A percentile compares a stretch with the other conserved stretches of the same genome.
Conservation (phyloP, 1,140 invertebrate genomes). For the Lordiphosa clarofinis region DNA sequence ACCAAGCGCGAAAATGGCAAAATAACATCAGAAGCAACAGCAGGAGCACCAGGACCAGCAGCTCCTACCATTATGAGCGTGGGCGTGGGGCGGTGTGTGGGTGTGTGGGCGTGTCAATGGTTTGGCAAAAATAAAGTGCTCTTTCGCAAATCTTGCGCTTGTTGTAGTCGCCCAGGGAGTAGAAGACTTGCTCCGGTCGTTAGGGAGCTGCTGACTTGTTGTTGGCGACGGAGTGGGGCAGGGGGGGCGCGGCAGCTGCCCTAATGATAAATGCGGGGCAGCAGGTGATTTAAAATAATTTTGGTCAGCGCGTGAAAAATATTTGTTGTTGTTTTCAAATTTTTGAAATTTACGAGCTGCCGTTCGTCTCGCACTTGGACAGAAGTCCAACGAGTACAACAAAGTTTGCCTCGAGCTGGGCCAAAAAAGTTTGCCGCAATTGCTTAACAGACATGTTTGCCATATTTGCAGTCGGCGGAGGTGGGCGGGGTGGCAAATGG, state of each 20-base stretch:
- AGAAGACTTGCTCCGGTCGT: constrained; percentile 50
- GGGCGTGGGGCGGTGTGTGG: constrained; percentile 14
- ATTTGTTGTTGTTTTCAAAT: constrained; percentile 59
- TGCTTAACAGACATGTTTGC: constrained; percentile 35
- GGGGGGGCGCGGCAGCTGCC: constrained; percentile 2
- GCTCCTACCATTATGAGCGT: constrained; percentile 48
- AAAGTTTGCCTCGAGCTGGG: constrained; percentile 25
- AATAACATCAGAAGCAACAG: constrained; percentile 55
- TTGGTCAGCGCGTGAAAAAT: constrained; percentile 67
- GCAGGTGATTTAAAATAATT: constrained; percentile 78
- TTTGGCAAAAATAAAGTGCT: constrained; percentile 67
- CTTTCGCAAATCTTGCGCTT: constrained; percentile 60
- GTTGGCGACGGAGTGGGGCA: constrained; percentile 2
- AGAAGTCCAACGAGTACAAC: too few species aligned
- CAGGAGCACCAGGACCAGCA: constrained; percentile 12
- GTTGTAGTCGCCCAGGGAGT: constrained; percentile 45
- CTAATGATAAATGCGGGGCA: constrained; percentile 76
- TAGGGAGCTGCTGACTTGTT: constrained; percentile 34
- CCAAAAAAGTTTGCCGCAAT: constrained; percentile 48
- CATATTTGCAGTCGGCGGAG: constrained; percentile 19
- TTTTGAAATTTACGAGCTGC: constrained; percentile 68
- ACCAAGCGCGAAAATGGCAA: constrained; percentile 68
- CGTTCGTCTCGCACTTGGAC: constrained; percentile 31
- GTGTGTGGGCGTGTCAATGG: constrained; percentile 47
- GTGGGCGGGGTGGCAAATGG: neutral